These are phyloP conservation scores for Ylistrum balloti DNA, from an alignment of 1,140 invertebrate species.

Conservation along the genomic window DNA sequence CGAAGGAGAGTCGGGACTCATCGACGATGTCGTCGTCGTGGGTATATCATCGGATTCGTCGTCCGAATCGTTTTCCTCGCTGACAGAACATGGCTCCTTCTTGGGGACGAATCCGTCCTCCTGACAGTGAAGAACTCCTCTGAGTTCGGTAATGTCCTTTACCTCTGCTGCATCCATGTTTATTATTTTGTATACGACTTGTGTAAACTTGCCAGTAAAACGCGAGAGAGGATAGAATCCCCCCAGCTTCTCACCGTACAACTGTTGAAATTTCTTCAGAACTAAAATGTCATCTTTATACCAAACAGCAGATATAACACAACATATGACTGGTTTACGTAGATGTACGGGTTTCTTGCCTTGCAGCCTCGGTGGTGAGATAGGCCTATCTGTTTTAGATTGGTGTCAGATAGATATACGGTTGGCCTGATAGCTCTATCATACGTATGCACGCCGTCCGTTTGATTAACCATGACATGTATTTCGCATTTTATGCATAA, in stretches of 20 bases:
- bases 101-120: slow-evolving; percentile 52
- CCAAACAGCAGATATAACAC: slow-evolving; percentile 6
- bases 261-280: slow-evolving; percentile 27
- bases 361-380: slow-evolving; percentile 1
- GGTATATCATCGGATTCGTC: slow-evolving; percentile 56
- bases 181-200: slow-evolving; percentile 53
- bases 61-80: slow-evolving; percentile 50
- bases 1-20: slow-evolving; percentile 53
- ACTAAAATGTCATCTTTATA: slow-evolving; percentile 25
- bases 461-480: slow-evolving; percentile 11
- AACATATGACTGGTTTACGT: neutral
- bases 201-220: slow-evolving; percentile 52
- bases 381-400: slow-evolving; percentile 3
- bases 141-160: slow-evolving; percentile 46
- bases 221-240: neutral
- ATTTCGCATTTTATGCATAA: slow-evolving; percentile 35
- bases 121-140: slow-evolving; percentile 45
- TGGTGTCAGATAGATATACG: neutral
- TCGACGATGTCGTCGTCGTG: slow-evolving; percentile 52
- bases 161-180: slow-evolving; percentile 47
- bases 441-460: neutral
- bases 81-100: slow-evolving; percentile 52
- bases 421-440: neutral
- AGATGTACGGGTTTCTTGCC: neutral
- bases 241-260: neutral